Percentiles rank a stretch among this genome's conserved stretches.
Conservation (phyloP, 2,888 invertebrate species). For the Aspidiotus rigidus region DNA sequence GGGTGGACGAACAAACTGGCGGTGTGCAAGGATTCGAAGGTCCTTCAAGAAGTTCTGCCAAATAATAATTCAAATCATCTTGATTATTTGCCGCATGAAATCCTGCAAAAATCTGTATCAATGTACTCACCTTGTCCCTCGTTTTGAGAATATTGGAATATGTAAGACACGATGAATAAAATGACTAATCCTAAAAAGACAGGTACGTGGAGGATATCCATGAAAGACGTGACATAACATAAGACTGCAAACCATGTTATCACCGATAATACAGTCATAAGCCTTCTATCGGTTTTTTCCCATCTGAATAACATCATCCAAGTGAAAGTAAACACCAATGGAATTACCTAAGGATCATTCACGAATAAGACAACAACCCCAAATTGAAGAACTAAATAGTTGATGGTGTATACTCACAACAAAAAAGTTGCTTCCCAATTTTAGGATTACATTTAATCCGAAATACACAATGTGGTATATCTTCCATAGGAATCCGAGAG, state of each 20-base stretch:
- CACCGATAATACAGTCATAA: constrained; percentile 32
- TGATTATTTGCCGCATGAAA: no score
- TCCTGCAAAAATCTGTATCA: no score
- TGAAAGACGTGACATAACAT: constrained; percentile 37
- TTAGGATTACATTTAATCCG: neutral
- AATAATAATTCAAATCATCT: no score
- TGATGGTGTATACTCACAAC: constrained; percentile 6
- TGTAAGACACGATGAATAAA: constrained; percentile 27
- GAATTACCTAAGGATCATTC: constrained; percentile 6
- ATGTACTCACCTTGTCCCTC: no score
- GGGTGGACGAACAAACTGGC: neutral
- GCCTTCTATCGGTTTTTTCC: constrained; percentile 7
- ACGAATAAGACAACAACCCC: neutral
- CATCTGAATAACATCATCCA: constrained; percentile 16
- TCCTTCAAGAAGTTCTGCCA: no score
- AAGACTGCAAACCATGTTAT: constrained; percentile 37
- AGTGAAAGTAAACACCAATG: neutral
- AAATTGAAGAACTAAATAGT: neutral
- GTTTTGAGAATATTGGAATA: constrained; percentile 23
- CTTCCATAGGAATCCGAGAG: constrained; percentile 9
- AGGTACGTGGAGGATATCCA: constrained; percentile 36
- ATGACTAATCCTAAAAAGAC: constrained; percentile 34
- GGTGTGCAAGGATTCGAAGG: no score
- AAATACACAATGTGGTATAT: neutral
- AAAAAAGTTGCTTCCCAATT: constrained; percentile 10